A percentile compares a stretch with the other conserved stretches of the same genome.
phyloP scores from a whole-genome alignment of 92 coral and sea anemone species.

The Bergia sp. region DNA sequence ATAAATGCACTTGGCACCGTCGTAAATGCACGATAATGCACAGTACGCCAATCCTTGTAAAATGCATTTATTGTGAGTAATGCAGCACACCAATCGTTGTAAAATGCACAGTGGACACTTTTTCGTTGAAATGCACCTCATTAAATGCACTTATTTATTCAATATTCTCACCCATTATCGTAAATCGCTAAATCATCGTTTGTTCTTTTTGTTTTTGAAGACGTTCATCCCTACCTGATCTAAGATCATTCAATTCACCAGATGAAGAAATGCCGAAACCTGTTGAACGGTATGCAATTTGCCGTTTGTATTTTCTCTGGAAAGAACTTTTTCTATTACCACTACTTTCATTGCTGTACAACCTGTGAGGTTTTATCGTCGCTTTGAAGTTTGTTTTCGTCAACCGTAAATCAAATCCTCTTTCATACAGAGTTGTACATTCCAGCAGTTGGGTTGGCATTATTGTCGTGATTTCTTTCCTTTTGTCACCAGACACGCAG shows the following conservation, averaged over 20 bases:
- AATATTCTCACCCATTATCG: slow-evolving; percentile 1
- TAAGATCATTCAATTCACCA: slow-evolving; percentile 55
- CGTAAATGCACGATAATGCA: background rate
- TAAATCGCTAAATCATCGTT: slow-evolving; percentile 8
- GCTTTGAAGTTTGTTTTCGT: background rate
- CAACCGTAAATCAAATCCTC: background rate
- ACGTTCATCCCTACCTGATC: slow-evolving; percentile 77
- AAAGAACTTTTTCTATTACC: background rate
- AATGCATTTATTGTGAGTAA: background rate
- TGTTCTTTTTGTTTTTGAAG: slow-evolving; percentile 44
- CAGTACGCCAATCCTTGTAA: background rate
- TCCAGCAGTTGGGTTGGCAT: no score
- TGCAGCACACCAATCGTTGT: background rate
- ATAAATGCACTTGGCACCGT: background rate
- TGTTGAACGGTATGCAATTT: slow-evolving; percentile 51
- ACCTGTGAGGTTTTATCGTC: background rate
- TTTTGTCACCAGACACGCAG: background rate
- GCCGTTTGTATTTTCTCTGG: slow-evolving; percentile 11
- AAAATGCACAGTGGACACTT: slow-evolving; percentile 20
- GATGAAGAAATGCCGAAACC: slow-evolving; percentile 50
- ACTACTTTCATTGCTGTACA: background rate
- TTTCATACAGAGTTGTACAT: no score
- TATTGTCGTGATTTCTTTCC: background rate
- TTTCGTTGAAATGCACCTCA: background rate
- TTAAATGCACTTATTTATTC: background rate